Conservation (phyloP, 2,797 vertebrate genomes). For the Sebastes alutus region DNA sequence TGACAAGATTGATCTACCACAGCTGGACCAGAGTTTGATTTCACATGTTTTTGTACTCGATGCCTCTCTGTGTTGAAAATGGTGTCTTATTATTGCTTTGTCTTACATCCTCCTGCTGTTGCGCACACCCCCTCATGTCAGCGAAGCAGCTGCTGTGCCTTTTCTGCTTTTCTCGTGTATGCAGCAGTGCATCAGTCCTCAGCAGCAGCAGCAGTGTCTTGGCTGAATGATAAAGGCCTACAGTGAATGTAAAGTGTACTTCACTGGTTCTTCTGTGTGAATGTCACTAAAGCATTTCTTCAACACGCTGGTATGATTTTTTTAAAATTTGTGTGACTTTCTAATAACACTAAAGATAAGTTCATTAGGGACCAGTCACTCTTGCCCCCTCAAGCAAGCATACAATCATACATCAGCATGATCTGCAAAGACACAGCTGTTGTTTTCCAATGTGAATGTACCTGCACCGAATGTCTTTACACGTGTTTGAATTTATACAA, state of each 20-base stretch:
- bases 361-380: slow-evolving; percentile 49
- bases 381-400: neutral
- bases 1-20: neutral
- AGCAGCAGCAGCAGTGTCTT: neutral
- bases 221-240: slow-evolving; percentile 1
- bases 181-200: slow-evolving; percentile 1
- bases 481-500: slow-evolving; percentile 17
- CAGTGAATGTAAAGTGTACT: slow-evolving; percentile 1
- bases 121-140: neutral
- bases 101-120: neutral
- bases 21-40: neutral
- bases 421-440: slow-evolving; percentile 40
- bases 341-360: neutral
- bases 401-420: slow-evolving; percentile 7
- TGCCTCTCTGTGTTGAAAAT: neutral
- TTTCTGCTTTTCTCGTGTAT: slow-evolving; percentile 30
- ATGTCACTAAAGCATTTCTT: neutral
- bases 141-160: slow-evolving; percentile 71
- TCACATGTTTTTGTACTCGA: neutral
- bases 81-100: neutral
- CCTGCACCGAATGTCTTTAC: slow-evolving; percentile 52
- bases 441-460: slow-evolving; percentile 75
- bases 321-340: neutral
- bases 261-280: slow-evolving; percentile 2
- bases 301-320: neutral